phyloP scores from a whole-genome alignment of 1,140 invertebrate genomes.

The Phymorhynchus buccinoides region DNA sequence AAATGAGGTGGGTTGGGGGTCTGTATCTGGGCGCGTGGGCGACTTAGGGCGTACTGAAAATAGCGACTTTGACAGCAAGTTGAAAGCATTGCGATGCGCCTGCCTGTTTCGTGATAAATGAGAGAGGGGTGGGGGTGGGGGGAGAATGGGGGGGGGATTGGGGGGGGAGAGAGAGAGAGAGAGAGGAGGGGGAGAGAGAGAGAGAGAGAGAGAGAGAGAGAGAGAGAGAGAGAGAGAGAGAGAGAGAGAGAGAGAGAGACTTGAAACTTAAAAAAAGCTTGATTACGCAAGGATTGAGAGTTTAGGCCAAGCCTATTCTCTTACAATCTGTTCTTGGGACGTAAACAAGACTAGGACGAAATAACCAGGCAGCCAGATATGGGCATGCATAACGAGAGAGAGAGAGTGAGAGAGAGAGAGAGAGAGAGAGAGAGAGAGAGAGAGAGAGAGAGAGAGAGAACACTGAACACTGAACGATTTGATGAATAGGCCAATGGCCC shows the following conservation, averaged over 20 bases:
- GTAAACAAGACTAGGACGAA: too few relatives aligned
- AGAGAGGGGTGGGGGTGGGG: neutral
- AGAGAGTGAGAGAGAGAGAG: neutral
- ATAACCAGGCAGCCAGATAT: neutral
- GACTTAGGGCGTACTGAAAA: neutral
- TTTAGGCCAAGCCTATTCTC: too few relatives aligned
- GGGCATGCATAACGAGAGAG: neutral
- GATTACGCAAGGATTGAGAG: too few relatives aligned
- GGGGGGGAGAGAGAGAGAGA: too few relatives aligned
- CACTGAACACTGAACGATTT: too few relatives aligned
- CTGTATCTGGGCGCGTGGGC: too few relatives aligned
- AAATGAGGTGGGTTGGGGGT: too few relatives aligned
- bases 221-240: neutral
- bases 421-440: neutral
- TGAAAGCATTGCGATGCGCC: neutral
- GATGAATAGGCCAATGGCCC: too few relatives aligned
- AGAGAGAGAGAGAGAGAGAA: neutral
- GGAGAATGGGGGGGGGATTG: too few relatives aligned
- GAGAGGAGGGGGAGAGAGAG: neutral
- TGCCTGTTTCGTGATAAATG: neutral
- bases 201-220: neutral
- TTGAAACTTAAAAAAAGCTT: too few relatives aligned
- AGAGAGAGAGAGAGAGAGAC: slow-evolving; percentile 12
- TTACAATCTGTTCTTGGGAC: too few relatives aligned
- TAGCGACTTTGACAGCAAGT: neutral